Base-by-base conservation (phyloP, 2,888 invertebrate species). In the Leucozona laternaria region DNA sequence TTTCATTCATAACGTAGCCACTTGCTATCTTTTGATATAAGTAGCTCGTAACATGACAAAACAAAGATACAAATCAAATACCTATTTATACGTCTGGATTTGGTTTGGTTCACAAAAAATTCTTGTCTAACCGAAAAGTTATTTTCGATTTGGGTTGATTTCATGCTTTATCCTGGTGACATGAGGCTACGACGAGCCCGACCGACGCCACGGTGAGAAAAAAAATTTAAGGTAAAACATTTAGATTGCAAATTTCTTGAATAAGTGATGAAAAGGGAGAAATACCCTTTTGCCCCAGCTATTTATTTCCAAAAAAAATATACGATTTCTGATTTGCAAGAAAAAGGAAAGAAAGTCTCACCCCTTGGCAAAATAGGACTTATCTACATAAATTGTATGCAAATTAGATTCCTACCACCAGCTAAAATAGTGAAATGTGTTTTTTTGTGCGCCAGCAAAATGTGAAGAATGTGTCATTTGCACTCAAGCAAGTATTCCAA, bases 71-170 rank as follows among this genome's bases (percentile, higher is more conserved):
- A 8, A 31, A 31, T 31, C 43, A 43, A 43, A 45, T 45, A 45
- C 17, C 17, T 17, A 4, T 8, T 8, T 11, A 40, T n/a, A 15
- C 3, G 5, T 40, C 40, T 6, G 15, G 15, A 15, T 40, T 5
- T 6, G 15, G 15, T n/a, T 40, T 5, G 0, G 15, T 45, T 2
- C 17, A 17, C 7, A 6, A 17, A 48, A 17, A 8, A 45, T 17
- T n/a, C 17, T 8, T n/a, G 10, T 7, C 7, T 0, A 17, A 45
- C 7, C 17, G 2, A 45, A 17, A 48, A 48, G 20, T 48, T 48
- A 48, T 48, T 48, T 48, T 20, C 11, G 48, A 20, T 48, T 48
- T 48, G 17, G 48, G 48, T 48, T 48, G 48, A 48, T 48, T 48
- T 48, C 17, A 2, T n/a, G 0, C n/a, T 45, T 45, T 3, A 45